These are phyloP conservation scores for Oenanthe oenanthe DNA, from an alignment of 2,113 vertebrate genomes.

Conservation along the genomic window DNA sequence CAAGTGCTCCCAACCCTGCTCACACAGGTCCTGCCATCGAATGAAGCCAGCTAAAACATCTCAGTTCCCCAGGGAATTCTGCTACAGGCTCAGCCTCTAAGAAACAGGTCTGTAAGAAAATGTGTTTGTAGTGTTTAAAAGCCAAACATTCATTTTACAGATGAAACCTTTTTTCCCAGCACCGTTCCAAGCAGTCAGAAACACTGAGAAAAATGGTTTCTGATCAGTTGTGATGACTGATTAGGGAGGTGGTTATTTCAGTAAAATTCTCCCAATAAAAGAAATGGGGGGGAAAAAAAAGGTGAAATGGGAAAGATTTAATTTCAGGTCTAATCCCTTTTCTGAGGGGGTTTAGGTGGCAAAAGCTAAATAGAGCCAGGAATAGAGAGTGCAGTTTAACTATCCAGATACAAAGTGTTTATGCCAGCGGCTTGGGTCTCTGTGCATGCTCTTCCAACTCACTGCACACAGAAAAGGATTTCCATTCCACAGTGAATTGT, in stretches of 20 bases:
- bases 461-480: not conserved
- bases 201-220: not conserved
- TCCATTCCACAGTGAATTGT: not conserved
- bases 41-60: not conserved
- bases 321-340: not conserved
- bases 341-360: not conserved
- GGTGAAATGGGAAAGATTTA: not conserved
- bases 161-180: not conserved
- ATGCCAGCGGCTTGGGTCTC: not conserved
- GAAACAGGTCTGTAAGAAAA: not conserved
- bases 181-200: not conserved
- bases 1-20: rapidly evolving
- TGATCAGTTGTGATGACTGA: not conserved
- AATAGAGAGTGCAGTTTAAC: not conserved
- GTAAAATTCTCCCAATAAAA: not conserved
- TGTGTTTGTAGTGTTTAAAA: not conserved
- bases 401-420: not conserved
- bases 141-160: not conserved
- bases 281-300: rapidly evolving
- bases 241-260: not conserved
- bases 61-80: not conserved
- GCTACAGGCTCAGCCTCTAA: not conserved
- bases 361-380: not conserved
- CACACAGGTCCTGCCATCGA: not conserved
- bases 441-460: not conserved